A percentile compares a stretch with the other conserved stretches of the same genome.
Conservation (phyloP, 2,797 vertebrate species). For the Chelon labrosus region DNA sequence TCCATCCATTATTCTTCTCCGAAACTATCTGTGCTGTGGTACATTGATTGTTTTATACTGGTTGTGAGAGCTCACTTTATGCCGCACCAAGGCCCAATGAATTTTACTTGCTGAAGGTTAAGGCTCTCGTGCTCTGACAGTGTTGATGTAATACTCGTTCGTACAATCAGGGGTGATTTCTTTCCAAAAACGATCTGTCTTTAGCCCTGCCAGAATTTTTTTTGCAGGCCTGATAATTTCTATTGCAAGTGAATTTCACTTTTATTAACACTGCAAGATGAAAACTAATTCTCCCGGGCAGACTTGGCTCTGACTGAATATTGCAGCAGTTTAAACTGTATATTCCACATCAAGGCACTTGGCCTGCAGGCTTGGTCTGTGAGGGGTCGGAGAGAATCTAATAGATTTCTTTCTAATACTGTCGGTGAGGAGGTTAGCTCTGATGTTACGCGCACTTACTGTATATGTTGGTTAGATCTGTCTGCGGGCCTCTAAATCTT, state of each 20-base stretch:
- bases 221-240: slow-evolving; percentile 5
- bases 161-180: slow-evolving; percentile 12
- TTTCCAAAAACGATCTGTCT: slow-evolving; percentile 7
- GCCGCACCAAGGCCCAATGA: slow-evolving; percentile 41
- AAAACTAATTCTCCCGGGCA: neutral
- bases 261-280: slow-evolving; percentile 11
- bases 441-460: slow-evolving; percentile 2
- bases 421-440: neutral
- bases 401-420: slow-evolving; percentile 34
- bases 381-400: neutral
- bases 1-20: slow-evolving; percentile 46
- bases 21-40: slow-evolving; percentile 33
- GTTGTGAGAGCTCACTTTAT: slow-evolving; percentile 30
- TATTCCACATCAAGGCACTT: neutral
- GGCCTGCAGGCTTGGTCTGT: slow-evolving; percentile 7
- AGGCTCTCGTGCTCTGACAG: slow-evolving; percentile 31
- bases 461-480: slow-evolving; percentile 8
- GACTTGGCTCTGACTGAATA: slow-evolving; percentile 8
- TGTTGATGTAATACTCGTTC: slow-evolving; percentile 24
- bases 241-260: neutral
- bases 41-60: slow-evolving; percentile 42
- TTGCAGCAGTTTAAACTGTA: slow-evolving; percentile 5
- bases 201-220: neutral
- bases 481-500: neutral
- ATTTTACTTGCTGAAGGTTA: slow-evolving; percentile 49